phyloP scores from a whole-genome alignment of 2,113 vertebrate species.

The Arvicanthis niloticus region DNA sequence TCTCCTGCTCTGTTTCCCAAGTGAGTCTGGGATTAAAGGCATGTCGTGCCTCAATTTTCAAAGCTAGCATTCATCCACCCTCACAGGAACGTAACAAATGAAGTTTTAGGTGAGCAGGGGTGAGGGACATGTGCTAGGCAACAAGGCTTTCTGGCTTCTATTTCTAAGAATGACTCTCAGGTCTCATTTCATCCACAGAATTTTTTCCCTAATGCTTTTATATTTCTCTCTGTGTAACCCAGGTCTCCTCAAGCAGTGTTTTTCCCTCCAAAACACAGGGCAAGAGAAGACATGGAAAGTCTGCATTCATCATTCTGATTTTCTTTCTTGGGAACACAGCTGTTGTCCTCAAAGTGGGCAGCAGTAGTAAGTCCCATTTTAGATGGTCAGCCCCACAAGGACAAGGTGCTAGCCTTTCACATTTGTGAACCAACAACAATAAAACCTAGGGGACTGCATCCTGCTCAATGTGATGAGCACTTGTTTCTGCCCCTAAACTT shows the following conservation, averaged over 20 bases:
- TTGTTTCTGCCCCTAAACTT: neutral
- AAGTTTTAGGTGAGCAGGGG: neutral
- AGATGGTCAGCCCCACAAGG: neutral
- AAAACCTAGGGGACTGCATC: neutral
- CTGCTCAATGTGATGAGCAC: neutral
- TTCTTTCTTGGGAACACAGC: neutral
- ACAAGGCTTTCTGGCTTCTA: neutral
- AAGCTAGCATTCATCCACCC: neutral
- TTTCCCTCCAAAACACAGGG: neutral
- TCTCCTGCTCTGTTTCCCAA: too few relatives aligned
- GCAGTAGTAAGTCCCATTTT: neutral
- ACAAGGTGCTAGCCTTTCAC: neutral
- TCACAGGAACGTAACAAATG: neutral
- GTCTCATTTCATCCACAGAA: neutral
- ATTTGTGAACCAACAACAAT: neutral
- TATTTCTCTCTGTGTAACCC: neutral
- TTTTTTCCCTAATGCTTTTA: neutral
- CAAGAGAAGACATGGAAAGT: neutral
- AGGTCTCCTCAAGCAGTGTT: neutral
- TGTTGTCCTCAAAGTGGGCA: neutral
- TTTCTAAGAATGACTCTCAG: slow-evolving; percentile 1
- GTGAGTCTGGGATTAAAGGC: too few relatives aligned
- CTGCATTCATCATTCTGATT: neutral
- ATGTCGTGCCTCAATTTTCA: neutral
- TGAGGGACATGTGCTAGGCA: neutral